Conservation (phyloP, 2,113 vertebrate genomes). For the Leiothrix lutea region DNA sequence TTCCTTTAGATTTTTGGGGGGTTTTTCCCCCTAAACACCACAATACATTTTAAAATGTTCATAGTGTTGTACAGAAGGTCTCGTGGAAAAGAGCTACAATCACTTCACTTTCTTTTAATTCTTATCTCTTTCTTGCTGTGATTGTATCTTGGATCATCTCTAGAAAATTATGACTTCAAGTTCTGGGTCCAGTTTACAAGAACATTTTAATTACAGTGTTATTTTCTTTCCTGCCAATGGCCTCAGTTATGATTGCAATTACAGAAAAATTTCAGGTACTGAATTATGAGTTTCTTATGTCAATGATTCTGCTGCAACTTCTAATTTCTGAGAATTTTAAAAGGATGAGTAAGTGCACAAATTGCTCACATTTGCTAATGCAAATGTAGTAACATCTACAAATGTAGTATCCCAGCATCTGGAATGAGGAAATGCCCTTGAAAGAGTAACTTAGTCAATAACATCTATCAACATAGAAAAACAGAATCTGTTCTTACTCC, state of each 20-base stretch:
- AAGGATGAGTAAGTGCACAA: not conserved
- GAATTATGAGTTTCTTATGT: not conserved
- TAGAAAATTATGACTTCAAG: not conserved
- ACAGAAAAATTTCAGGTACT: not conserved
- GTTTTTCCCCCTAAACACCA: not conserved
- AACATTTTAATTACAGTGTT: not conserved
- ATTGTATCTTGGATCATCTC: not conserved
- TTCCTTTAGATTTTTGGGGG: not conserved
- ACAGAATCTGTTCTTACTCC: not conserved
- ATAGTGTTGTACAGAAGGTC: not conserved
- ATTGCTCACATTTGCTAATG: not conserved
- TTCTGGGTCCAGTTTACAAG: not conserved
- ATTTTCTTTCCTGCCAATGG: not conserved
- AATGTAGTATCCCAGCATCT: not conserved
- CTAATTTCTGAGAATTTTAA: not conserved
- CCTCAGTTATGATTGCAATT: not conserved
- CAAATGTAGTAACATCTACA: not conserved
- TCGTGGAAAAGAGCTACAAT: not conserved
- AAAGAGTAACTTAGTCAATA: not conserved
- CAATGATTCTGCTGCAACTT: not conserved
- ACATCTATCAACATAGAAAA: not conserved
- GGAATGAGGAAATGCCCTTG: not conserved
- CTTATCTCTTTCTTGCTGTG: not conserved
- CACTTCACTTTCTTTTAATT: not conserved
- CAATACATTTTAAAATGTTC: not conserved